These are phyloP conservation scores for Platycnemis pennipes DNA, from an alignment of 2,888 invertebrate genomes.

Conservation along the genomic window DNA sequence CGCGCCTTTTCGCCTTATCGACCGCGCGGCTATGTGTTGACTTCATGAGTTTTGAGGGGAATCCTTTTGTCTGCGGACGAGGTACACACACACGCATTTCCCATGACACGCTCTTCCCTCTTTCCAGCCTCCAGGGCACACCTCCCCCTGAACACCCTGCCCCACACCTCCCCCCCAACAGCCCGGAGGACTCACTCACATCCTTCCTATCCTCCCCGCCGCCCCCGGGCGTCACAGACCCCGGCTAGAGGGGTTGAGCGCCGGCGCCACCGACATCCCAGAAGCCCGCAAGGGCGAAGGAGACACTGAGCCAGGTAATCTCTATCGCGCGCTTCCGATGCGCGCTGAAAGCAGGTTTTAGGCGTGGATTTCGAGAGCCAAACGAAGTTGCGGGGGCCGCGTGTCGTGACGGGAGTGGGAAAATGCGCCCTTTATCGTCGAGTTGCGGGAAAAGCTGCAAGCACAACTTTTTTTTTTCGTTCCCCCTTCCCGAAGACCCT, in stretches of 20 bases:
- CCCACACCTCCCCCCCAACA: no score
- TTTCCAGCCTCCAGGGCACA: not conserved
- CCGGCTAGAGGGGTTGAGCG: not conserved
- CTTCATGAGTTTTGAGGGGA: not conserved
- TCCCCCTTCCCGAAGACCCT: no score
- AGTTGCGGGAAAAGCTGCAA: not conserved
- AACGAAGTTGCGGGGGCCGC: not conserved
- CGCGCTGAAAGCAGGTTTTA: slow-evolving; percentile 14
- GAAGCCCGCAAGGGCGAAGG: not conserved
- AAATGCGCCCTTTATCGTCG: not conserved
- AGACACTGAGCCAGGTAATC: slow-evolving; percentile 12
- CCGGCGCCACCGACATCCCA: not conserved
- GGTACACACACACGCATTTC: not conserved
- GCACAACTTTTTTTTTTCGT: not conserved
- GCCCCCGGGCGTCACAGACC: not conserved
- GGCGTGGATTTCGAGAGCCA: not conserved
- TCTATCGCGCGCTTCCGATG: not conserved
- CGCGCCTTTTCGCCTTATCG: not conserved
- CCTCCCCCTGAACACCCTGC: not conserved
- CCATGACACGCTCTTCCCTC: not conserved
- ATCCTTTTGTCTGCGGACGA: not conserved
- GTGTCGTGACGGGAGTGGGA: not conserved
- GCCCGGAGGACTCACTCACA: no score
- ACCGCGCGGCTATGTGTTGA: not conserved
- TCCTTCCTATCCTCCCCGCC: not conserved